Evolutionary conservation across 2,888 invertebrate species (phyloP).

Genomic region (Euclidia mi): DNA sequence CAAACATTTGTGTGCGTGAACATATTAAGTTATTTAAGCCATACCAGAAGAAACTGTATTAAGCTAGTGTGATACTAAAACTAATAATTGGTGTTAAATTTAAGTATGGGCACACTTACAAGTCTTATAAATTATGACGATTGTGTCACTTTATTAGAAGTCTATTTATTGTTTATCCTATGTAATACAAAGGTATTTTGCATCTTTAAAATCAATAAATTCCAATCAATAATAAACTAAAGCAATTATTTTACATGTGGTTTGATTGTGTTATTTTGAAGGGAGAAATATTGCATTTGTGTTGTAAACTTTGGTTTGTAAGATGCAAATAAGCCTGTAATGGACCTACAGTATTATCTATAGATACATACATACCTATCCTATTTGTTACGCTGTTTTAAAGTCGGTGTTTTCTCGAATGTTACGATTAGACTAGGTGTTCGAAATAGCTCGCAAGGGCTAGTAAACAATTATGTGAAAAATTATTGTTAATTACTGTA

Average conservation of each 20-base stretch:
- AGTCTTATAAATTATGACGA: too few relatives aligned
- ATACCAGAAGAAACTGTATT: too few relatives aligned
- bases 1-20: too few relatives aligned
- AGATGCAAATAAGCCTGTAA: slow-evolving; percentile 39
- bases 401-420: slow-evolving; percentile 60
- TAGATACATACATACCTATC: slow-evolving; percentile 34
- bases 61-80: too few relatives aligned
- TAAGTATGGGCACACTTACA: too few relatives aligned
- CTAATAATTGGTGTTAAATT: too few relatives aligned
- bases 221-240: too few relatives aligned
- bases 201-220: slow-evolving; percentile 17
- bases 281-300: too few relatives aligned
- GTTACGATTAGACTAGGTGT: slow-evolving; percentile 72
- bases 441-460: slow-evolving; percentile 60
- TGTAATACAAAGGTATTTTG: slow-evolving; percentile 30
- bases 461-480: slow-evolving; percentile 65
- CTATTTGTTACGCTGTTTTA: slow-evolving; percentile 52
- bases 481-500: slow-evolving; percentile 84
- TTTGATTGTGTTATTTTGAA: too few relatives aligned
- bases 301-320: slow-evolving; percentile 18
- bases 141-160: too few relatives aligned
- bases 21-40: too few relatives aligned
- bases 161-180: not conserved
- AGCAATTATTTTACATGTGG: too few relatives aligned
- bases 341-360: slow-evolving; percentile 30